Conservation (phyloP, 2,888 invertebrate species). For the Diplazon laetatorius region DNA sequence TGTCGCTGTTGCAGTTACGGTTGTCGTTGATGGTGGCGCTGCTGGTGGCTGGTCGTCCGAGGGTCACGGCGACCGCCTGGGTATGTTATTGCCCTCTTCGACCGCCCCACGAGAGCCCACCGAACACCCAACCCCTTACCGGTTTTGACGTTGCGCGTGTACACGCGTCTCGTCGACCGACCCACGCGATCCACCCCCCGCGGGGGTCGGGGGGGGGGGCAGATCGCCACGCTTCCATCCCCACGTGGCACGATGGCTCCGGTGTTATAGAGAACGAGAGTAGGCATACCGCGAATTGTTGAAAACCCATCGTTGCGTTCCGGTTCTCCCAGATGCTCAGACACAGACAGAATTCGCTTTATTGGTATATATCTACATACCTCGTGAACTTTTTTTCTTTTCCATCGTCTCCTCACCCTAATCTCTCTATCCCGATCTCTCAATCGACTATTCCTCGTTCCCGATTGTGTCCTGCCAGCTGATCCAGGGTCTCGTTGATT, state of each 20-base stretch:
- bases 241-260: not conserved
- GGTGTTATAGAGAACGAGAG: constrained; percentile 27
- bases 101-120: constrained; percentile 50
- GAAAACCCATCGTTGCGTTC: constrained; percentile 67
- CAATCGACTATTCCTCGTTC: constrained; percentile 5
- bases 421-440: constrained; percentile 15
- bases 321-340: constrained; percentile 71
- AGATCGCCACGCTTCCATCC: constrained; percentile 8
- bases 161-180: constrained; percentile 24
- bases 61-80: constrained; percentile 62
- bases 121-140: constrained; percentile 73
- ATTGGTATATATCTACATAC: constrained; percentile 79
- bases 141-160: constrained; percentile 65
- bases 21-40: constrained; percentile 21
- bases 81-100: constrained; percentile 78
- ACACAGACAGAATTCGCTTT: constrained; percentile 75
- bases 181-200: constrained; percentile 19
- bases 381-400: constrained; percentile 74
- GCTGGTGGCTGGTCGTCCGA: constrained; percentile 37
- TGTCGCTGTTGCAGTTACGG: constrained; percentile 44
- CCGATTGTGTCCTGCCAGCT: too few relatives aligned
- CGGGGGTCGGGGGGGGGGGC: too few relatives aligned
- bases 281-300: constrained; percentile 78
- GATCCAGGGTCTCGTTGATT: too few relatives aligned
- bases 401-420: constrained; percentile 50